Evolutionary conservation across 23 tunicate genomes (phyloP).

Genomic region (Trididemnum nubilum): DNA sequence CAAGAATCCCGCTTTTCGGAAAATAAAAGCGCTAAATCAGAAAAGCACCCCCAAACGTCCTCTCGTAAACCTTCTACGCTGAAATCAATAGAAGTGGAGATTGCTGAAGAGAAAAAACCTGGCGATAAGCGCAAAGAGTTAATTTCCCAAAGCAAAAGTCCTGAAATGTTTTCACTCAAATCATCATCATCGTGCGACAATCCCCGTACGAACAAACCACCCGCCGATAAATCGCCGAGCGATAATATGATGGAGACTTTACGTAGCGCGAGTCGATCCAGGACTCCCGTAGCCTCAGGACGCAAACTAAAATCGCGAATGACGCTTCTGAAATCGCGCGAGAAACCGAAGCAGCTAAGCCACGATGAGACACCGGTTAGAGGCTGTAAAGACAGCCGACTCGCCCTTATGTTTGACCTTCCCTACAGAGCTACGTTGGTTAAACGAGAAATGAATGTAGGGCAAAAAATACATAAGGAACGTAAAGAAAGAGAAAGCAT

Average conservation of each 20-base stretch:
- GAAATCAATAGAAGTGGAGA: neutral
- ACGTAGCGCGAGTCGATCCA: neutral
- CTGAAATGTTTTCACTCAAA: constrained; percentile 4
- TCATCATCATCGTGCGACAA: neutral
- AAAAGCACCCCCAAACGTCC: neutral
- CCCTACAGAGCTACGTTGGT: constrained; percentile 45
- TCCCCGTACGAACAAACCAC: too few relatives aligned
- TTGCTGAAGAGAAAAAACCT: neutral
- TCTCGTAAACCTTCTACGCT: neutral
- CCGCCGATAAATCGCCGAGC: too few relatives aligned
- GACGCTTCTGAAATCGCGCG: neutral
- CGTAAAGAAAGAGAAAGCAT: constrained; percentile 38
- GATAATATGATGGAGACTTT: neutral
- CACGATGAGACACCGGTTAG: neutral
- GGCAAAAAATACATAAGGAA: constrained; percentile 53
- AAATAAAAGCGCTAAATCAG: neutral
- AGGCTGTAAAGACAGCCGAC: neutral
- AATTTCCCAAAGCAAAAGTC: neutral
- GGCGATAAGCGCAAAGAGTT: neutral
- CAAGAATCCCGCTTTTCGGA: too few relatives aligned
- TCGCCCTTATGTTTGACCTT: constrained; percentile 8
- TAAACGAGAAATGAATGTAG: constrained; percentile 51
- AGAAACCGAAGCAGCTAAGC: neutral
- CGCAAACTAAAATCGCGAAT: constrained; percentile 13
- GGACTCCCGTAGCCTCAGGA: neutral